These are phyloP conservation scores for Drosophila vallismaia DNA, from an alignment of 2,888 invertebrate species.

Conservation along the genomic window DNA sequence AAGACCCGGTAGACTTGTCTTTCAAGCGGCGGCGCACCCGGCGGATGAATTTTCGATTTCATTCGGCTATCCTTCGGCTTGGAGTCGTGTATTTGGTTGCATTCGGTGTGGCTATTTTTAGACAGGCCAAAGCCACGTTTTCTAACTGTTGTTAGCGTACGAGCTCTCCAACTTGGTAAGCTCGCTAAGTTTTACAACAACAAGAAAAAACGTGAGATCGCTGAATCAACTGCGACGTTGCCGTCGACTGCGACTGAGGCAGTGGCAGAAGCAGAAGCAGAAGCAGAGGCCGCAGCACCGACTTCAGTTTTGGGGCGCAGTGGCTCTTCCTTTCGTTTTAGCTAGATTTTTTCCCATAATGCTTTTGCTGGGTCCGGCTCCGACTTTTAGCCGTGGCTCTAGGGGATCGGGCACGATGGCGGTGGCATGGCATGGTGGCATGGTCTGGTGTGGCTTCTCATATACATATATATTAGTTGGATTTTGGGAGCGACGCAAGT, in stretches of 20 bases:
- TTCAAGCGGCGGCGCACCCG: slow-evolving; percentile 44
- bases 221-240: slow-evolving; percentile 30
- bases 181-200: slow-evolving; percentile 15
- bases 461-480: slow-evolving; percentile 65
- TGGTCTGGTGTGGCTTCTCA: slow-evolving; percentile 43
- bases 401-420: slow-evolving; percentile 22
- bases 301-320: slow-evolving; percentile 59
- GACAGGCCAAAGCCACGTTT: slow-evolving; percentile 82
- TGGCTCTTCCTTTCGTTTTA: slow-evolving; percentile 83
- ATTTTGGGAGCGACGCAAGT: slow-evolving; percentile 80
- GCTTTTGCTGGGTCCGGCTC: slow-evolving; percentile 59
- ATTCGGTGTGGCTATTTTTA: slow-evolving; percentile 81
- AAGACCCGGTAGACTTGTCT: slow-evolving; percentile 29
- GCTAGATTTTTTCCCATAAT: slow-evolving; percentile 82
- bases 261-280: not conserved
- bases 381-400: slow-evolving; percentile 32
- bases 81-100: slow-evolving; percentile 57
- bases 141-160: slow-evolving; percentile 82
- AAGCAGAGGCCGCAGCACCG: slow-evolving; percentile 38
- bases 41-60: slow-evolving; percentile 57
- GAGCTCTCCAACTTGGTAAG: slow-evolving; percentile 24
- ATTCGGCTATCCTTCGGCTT: slow-evolving; percentile 33
- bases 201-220: slow-evolving; percentile 70
- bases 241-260: slow-evolving; percentile 2
- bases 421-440: slow-evolving; percentile 10